A percentile compares a stretch with the other conserved stretches of the same genome.
phyloP scores from a whole-genome alignment of 2,797 vertebrate species.

The Hozukius guyotensis region DNA sequence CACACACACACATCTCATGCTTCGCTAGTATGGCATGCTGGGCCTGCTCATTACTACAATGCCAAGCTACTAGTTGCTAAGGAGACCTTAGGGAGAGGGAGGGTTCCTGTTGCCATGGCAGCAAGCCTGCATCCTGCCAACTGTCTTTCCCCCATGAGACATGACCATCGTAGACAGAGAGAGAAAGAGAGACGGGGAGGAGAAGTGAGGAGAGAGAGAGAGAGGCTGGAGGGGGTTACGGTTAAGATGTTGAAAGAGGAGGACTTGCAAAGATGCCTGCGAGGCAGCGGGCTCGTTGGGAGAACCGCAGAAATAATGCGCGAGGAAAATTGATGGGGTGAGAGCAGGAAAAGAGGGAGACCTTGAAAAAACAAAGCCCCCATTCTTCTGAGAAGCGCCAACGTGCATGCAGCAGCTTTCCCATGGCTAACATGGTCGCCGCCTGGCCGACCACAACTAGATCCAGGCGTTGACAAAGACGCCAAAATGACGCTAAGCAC shows the following conservation, averaged over 20 bases:
- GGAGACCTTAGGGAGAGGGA: slow-evolving; percentile 88
- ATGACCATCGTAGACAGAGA: slow-evolving; percentile 80
- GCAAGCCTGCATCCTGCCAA: slow-evolving; percentile 86
- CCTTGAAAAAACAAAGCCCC: slow-evolving; percentile 21
- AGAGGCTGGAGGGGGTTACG: slow-evolving; percentile 57
- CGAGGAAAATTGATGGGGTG: slow-evolving; percentile 51
- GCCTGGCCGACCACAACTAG: slow-evolving; percentile 36
- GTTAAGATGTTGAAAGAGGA: slow-evolving; percentile 73
- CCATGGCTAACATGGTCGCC: slow-evolving; percentile 46
- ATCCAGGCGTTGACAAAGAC: slow-evolving; percentile 38
- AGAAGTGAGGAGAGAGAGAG: slow-evolving; percentile 62
- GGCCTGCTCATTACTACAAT: slow-evolving; percentile 86
- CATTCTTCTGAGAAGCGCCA: background rate
- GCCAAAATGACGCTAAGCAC: slow-evolving; percentile 16
- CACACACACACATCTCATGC: slow-evolving; percentile 61
- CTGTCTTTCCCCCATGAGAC: slow-evolving; percentile 83
- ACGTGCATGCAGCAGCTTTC: slow-evolving; percentile 28
- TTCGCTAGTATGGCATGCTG: slow-evolving; percentile 77
- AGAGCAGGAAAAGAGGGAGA: slow-evolving; percentile 46
- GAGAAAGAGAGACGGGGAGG: slow-evolving; percentile 59
- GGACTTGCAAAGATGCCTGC: slow-evolving; percentile 70
- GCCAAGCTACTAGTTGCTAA: slow-evolving; percentile 88
- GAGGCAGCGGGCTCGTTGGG: slow-evolving; percentile 32
- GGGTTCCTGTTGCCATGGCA: slow-evolving; percentile 87
- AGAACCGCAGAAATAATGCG: slow-evolving; percentile 57